Base-by-base conservation (phyloP, 1,140 invertebrate genomes). In the Dendrolimus punctatus region DNA sequence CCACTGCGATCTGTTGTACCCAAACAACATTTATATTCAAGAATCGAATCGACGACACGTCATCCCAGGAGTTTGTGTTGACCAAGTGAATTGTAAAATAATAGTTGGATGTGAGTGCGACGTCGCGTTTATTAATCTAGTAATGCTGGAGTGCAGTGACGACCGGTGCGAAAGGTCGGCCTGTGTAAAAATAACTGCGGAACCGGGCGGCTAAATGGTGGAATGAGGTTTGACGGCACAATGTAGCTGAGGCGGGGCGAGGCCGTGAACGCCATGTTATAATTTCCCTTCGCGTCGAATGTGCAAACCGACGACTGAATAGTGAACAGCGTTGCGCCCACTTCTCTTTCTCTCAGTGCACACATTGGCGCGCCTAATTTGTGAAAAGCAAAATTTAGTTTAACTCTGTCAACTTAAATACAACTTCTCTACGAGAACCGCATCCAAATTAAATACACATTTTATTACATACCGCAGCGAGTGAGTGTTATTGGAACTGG, bases 131-230 rank as follows among this genome's bases (percentile, higher is more conserved):
- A 71, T 62, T 57, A 69, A 59, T 58, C 62, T 74, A 70, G 64
- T 76, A 62, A 71, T 68, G 62, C 68, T 75, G 71, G 71, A 79
- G 83, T 86, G 79, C 69, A 71, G 79, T 84, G 73, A 78, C 76
- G 75, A 81, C 69, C 80, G 83, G 80, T 86, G 83, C 80, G 80
- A 86, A 84, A 84, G 83, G 79, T 84, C 80, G 82, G 82, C 63
- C 78, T 82, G 80, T 86, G 83, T 86, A 86, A 86, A 86, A 84
- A 86, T 86, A 86, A 84, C 83, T 86, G 80, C 83, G 83, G 83
- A 86, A 86, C 75, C 76, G 83, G 73, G 75, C 78, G 73, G 76
- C 80, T 79, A 77, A 81, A 76, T 74, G 71, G 74, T 82, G 80
- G 82, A 85, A 85, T 85, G 82, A 85, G 80, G 79, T 85, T 84